These are phyloP conservation scores for Ammospiza nelsoni DNA, from an alignment of 2,113 vertebrate species.

Conservation along the genomic window DNA sequence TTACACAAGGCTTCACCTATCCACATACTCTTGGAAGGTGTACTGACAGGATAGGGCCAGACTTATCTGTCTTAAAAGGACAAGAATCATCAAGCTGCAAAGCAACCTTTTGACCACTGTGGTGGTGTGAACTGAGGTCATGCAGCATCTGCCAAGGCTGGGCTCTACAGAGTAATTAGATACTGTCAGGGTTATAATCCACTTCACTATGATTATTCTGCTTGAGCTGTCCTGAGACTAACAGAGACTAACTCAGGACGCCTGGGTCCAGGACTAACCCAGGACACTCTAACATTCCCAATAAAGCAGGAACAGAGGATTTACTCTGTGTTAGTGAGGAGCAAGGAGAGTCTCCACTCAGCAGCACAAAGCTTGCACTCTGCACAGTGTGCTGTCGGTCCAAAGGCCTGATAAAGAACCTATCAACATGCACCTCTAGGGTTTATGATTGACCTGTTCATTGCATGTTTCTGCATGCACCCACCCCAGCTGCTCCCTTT, in stretches of 20 bases:
- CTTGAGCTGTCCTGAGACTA: not conserved
- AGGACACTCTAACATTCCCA: not conserved
- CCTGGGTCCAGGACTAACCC: not conserved
- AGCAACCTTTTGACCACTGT: not conserved
- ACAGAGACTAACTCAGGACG: not conserved
- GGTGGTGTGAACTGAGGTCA: not conserved
- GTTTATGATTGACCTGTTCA: not conserved
- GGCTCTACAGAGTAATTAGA: not conserved
- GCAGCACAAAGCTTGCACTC: not conserved
- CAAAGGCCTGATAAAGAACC: not conserved
- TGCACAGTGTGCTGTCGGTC: not conserved
- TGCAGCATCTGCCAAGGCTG: not conserved
- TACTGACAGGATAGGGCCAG: not conserved
- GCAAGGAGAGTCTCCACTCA: not conserved
- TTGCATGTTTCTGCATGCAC: not conserved
- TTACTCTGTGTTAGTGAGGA: rapidly evolving
- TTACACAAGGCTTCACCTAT: not conserved
- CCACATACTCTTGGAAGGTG: not conserved
- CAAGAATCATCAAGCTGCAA: not conserved
- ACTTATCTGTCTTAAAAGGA: not conserved
- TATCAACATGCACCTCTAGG: not conserved
- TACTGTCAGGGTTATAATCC: not conserved
- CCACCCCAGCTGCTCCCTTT: not conserved
- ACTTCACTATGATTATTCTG: not conserved
- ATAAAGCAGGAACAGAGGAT: not conserved